Evolutionary conservation across 2,797 vertebrate genomes (phyloP), one percentile per base, ranked within the genome.

Genomic region (Melanotaenia boesemani): DNA sequence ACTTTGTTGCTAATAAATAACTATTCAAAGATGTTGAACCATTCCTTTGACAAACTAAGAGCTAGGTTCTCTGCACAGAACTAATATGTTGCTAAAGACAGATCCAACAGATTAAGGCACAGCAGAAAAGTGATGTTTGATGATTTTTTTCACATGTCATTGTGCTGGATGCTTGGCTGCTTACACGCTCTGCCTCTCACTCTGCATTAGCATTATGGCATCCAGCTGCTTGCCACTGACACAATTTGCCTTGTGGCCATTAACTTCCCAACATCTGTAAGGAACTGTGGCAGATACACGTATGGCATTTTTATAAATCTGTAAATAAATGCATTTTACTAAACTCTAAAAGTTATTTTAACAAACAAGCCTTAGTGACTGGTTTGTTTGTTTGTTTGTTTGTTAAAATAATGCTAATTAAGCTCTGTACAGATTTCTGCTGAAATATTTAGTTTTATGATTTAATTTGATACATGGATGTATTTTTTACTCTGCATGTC

Each of bases 201-300:
- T 72, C 39, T 22, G 54, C 59, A 67, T 64, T 36, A 36, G 37
- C 46, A 58, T 30, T 67, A 39, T 68, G 28, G 32, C 61, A 59
- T 77, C 69, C 56, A 64, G 69, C 63, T 22, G 56, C 30, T 66
- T 79, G 41, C 22, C 26, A 34, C 32, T 57, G 64, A 64, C 48
- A 63, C 57, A 58, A 28, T 32, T 16, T 60, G 57, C 63, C 81
- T 44, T 1, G 66, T 0, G 6, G 79, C 61, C 74, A 26, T 63
- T 20, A 34, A 60, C 22, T 36, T 18, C 30, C 37, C 48, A 44
- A 68, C 63, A 63, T 72, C 67, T 61, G 57, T n/a, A 67, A 69
- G 52, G 75, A 62, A 64, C 63, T 5, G 34, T 24, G 30, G 72
- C 59, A 57, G 48, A 80, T 72, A 15, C 24, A 52, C 13, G 10